phyloP scores from a whole-genome alignment of 2,797 vertebrate genomes.

The Peromyscus nudipes region DNA sequence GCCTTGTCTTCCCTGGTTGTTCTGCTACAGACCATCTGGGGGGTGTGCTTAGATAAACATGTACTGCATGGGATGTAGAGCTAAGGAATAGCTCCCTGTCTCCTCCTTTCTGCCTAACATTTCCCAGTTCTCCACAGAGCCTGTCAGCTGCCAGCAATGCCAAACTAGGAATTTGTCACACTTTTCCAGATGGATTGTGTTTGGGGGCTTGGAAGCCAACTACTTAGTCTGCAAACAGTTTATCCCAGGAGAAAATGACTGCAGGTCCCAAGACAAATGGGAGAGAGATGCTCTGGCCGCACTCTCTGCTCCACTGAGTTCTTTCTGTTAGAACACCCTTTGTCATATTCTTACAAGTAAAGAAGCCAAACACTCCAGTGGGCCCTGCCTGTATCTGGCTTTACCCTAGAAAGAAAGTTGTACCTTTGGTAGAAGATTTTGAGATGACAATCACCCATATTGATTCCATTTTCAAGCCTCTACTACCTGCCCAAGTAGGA shows the following conservation, averaged over 20 bases:
- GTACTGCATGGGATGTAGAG: not conserved
- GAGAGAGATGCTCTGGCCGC: not conserved
- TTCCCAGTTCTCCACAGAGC: not conserved
- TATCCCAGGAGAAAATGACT: conserved; percentile 14
- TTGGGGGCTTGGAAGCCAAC: conserved; percentile 15
- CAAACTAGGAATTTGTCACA: conserved; percentile 14
- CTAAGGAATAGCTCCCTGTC: not conserved
- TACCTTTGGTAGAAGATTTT: not conserved
- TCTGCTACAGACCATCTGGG: not conserved
- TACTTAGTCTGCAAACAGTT: conserved; percentile 37
- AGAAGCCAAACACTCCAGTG: not conserved
- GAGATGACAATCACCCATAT: not conserved
- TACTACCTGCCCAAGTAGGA: not conserved
- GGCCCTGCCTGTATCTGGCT: not conserved
- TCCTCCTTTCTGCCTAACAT: not conserved
- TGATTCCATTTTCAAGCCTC: not conserved
- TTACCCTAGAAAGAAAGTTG: not conserved
- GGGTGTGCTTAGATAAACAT: not conserved
- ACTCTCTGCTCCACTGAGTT: not conserved
- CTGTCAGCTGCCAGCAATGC: conserved; percentile 4
- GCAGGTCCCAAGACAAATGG: not conserved
- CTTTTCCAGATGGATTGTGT: conserved; percentile 46
- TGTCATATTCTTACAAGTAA: conserved; percentile 4
- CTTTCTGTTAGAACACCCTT: not conserved
- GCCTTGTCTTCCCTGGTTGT: not conserved